Evolutionary conservation across 35 echinoderm and acorn worm species (phyloP), one percentile per base, ranked within the genome.

Genomic region (Ptychodera flava): DNA sequence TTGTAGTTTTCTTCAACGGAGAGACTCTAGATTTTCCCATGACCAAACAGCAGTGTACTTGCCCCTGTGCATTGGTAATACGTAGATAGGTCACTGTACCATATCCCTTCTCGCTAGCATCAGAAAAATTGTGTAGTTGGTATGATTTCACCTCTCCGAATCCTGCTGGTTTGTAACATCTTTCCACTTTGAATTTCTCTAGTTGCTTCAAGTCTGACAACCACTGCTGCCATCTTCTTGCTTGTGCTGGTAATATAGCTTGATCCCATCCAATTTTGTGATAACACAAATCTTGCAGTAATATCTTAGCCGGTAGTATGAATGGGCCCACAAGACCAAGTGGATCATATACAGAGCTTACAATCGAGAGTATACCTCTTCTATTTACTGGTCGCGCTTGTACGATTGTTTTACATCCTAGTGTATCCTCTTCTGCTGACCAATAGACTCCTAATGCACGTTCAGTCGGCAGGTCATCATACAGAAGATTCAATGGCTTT

Each of bases 41-140:
- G 16, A 90, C 22, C 16, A 90, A 95, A 79, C 78, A 45, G 53
- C 78, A 85, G 29, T 79, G 31, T 1, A 90, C 35, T 35, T 83
- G 1, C 10, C 92, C 81, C 31, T 86, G 79, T 16, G 78, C 1
- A 29, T 90, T 90, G 1, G 16, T 85, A 15, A 87, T 33, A 34
- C 34, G 31, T 28, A 90, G 34, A 34, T 87, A 94, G 15, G 92
- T 53, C 0, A 78, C 81, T 75, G 83, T 85, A 6, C 88, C 89
- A 88, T 91, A 94, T 15, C 37, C 92, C 35, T 38, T 34, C 16
- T 94, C 89, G 31, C 84, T 85, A 29, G 90, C 90, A 92, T 95
- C 93, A 14, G 93, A 33, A 37, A 95, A 95, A 77, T 92, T 86
- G 77, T 95, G 93, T 28, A 95, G 35, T 32, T 92, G 76, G 31